Base-by-base conservation (phyloP, 92 coral and sea anemone species). In the Muricea muricata region DNA sequence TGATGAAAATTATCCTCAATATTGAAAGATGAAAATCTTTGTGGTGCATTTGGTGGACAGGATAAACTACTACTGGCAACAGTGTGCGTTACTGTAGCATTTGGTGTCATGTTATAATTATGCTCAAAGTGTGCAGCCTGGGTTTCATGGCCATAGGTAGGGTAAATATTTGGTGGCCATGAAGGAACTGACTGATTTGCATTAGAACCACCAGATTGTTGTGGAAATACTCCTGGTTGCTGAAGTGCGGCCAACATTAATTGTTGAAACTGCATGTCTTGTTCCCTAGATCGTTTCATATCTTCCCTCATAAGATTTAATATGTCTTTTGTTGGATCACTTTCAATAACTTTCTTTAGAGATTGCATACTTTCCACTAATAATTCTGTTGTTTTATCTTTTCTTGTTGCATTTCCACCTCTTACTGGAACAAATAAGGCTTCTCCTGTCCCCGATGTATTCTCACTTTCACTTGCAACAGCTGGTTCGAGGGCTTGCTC, bases 221-320 rank as follows among this genome's bases (percentile, higher is more conserved):
- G 23, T 14, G 20, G 15, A 1, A 25, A 12, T 5, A 17, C 4
- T 5, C 1, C 8, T 70, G 4, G 77, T 37, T 67, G 73, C 33
- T 67, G 73, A 29, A 67, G 10, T 37, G 29, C 9, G 28, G 80
- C 18, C 31, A 46, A 10, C 80, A 74, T 74, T 26, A 74, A 10
- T 50, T 74, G 80, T 4, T 74, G 61, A 50, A 74, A 74, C 48
- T 10, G 25, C 13, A 28, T n/a, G 21, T 74, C 80, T n/a, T 74
- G 80, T 32, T 74, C 80, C 15, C 61, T 74, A 24, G 80, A 39
- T n/a, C 48, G 80, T 24, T 46, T 45, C 80, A 74, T 74, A 32
- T 74, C 63, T 0, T 74, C 80, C 28, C 80, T 74, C 80, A 46
- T 46, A 23, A 74, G 80, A n/a, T 12, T 10, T 9, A 73, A 18